Base-by-base conservation (phyloP, 2,888 invertebrate genomes). In the Heliothis peltigera region DNA sequence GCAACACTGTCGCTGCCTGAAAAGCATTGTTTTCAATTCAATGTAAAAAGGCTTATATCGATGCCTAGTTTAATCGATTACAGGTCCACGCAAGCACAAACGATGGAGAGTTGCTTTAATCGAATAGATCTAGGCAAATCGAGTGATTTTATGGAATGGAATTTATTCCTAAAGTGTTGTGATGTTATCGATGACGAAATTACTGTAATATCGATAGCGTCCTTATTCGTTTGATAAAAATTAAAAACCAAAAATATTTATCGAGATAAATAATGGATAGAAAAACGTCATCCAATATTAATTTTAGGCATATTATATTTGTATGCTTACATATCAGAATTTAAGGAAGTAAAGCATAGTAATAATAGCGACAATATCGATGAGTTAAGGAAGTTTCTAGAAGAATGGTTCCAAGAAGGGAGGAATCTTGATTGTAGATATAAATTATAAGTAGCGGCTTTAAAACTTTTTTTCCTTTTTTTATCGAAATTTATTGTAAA, bases 371-470 rank as follows among this genome's bases (percentile, higher is more conserved):
- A 39, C 39, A 39, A 39, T 39, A 39, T 39, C 39, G n/a, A 39
- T 4, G 32, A 43, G 64, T 53, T 64, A 8, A 54, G 43, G 39
- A n/a, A 54, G 0, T 2, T 21, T 42, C 49, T 46, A 44, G 44
- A 32, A 32, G 10, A 8, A 10, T 10, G 25, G 5, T 57, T 44
- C 4, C 21, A 43, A 53, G 54, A 7, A 25, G 48, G 39, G 21
- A 39, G 54, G 44, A 22, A 44, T 68, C 7, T 64, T 43, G 32
- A 58, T 7, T 71, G 54, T 73, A 76, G 73, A 71, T 76, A 71
- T 77, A 72, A 53, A 17, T 60, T n/a, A 22, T 54, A 66, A 55
- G 59, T 80, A 77, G 77, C 51, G 22, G 73, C 80, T 77, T 64
- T 21, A 72, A 47, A 67, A 46, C 0, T 57, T 54, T 46, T 46